Base-by-base conservation (phyloP, 2,113 vertebrate species). In the Stegastes partitus region DNA sequence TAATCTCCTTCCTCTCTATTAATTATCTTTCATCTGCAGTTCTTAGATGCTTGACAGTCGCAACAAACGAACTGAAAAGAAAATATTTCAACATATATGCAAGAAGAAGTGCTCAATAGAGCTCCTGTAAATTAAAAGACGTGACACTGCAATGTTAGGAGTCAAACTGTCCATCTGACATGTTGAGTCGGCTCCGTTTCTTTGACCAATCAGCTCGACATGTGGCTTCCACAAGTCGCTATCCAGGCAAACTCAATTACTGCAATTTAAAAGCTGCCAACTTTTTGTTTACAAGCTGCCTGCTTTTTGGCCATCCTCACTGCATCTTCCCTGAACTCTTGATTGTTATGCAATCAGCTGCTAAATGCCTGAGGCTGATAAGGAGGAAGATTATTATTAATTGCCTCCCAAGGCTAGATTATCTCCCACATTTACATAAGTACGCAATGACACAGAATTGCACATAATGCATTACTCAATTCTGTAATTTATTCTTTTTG, bases 261-360 rank as follows among this genome's bases (percentile, higher is more conserved):
- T 51, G 11, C 10, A 7, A 47, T 49, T 18, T 45, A 68, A 47
- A 59, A 62, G 42, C 21, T 53, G 56, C 18, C 61, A 57, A 5
- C 21, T 73, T 57, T 68, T 66, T 61, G 49, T 47, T 31, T 47
- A 59, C 12, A 44, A 22, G 65, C 67, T 50, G n/a, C 37, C 34
- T 18, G 22, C 53, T 51, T 69, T 68, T 3, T 23, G 45, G 26
- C 31, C 21, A 37, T 61, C 18, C 50, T 73, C 31, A 31, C 23
- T 34, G 1, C 37, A 25, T 56, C 53, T 28, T 39, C 69, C 44
- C 18, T 63, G 15, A 65, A 58, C 21, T 49, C 25, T 53, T 18
- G 54, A 70, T 75, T 45, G 42, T 74, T 70, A 61, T 25, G 57
- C 26, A 55, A 79, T 56, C 39, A 64, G 53, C 61, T 51, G 57